Percentiles rank a stretch among this genome's conserved stretches.
phyloP scores from a whole-genome alignment of 2,113 vertebrate genomes.

The Phodopus roborovskii region DNA sequence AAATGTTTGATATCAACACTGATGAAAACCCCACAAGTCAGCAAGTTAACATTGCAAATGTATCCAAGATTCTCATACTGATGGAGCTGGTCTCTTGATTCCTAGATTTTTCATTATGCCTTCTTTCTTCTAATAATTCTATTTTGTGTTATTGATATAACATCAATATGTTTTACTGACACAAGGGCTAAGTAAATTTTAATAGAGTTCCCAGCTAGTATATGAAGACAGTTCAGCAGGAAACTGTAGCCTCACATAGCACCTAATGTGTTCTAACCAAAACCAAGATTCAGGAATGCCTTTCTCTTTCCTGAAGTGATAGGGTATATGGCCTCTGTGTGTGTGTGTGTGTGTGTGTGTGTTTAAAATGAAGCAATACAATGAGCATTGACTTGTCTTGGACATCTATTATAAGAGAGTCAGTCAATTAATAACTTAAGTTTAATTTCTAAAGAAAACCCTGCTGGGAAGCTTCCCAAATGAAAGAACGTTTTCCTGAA shows the following conservation, averaged over 20 bases:
- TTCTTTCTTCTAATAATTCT: not conserved
- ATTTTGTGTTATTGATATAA: not conserved
- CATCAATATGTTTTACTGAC: not conserved
- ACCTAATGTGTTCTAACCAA: not conserved
- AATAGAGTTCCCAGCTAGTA: not conserved
- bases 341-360: not conserved
- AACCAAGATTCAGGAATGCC: not conserved
- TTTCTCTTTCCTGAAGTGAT: not conserved
- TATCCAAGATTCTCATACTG: not conserved
- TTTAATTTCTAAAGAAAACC: not conserved
- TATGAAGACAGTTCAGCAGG: not conserved
- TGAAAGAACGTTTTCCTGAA: not conserved
- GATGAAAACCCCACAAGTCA: not conserved
- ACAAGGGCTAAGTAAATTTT: not conserved
- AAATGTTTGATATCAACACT: not conserved
- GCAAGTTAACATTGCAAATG: not conserved
- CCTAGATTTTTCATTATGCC: not conserved
- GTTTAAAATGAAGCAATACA: not conserved
- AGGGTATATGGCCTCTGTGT: not conserved
- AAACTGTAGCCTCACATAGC: not conserved
- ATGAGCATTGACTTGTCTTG: not conserved
- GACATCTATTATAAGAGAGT: not conserved
- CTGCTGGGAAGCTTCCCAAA: not conserved
- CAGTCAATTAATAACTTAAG: not conserved
- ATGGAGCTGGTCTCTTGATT: not conserved